Percentiles rank a stretch among this genome's conserved stretches.
These are phyloP conservation scores for Manis crassicaudata DNA, from an alignment of 2,797 vertebrate species.

Conservation along the genomic window DNA sequence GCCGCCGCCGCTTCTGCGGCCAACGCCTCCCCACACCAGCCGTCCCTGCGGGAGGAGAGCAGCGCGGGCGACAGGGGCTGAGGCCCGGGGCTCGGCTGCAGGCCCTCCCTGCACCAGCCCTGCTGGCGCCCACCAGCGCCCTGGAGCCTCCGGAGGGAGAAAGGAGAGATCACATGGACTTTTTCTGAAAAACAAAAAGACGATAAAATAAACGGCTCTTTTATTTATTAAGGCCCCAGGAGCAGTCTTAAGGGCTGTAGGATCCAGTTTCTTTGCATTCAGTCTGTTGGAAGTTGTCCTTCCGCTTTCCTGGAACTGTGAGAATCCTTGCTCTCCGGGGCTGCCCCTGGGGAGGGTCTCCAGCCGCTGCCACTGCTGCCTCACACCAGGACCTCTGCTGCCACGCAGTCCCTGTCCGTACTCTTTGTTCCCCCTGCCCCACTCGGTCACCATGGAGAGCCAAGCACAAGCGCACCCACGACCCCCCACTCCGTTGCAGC, in stretches of 20 bases:
- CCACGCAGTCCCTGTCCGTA: not conserved
- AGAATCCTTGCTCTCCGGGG: not conserved
- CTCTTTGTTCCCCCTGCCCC: not conserved
- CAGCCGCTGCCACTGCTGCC: not conserved
- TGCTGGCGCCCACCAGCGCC: not conserved
- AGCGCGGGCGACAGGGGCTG: constrained; percentile 85
- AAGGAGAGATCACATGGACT: constrained; percentile 13
- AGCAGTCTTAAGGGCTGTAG: constrained; percentile 80
- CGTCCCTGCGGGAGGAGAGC: constrained; percentile 87
- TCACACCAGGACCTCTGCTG: not conserved
- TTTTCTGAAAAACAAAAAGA: constrained; percentile 24
- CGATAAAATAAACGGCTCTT: constrained; percentile 76
- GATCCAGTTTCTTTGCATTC: constrained; percentile 80
- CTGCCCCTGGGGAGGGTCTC: not conserved
- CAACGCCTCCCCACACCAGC: constrained; percentile 79
- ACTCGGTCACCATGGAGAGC: not conserved
- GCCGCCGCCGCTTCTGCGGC: constrained; percentile 79
- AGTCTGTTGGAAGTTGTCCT: constrained; percentile 73
- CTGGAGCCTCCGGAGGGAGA: not conserved
- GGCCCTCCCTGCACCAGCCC: constrained; percentile 38
- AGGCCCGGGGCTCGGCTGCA: constrained; percentile 48
- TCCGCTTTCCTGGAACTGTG: constrained; percentile 59
- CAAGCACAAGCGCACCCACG: constrained; percentile 48
- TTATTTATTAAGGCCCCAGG: constrained; percentile 82
- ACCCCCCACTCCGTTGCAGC: not conserved